These are phyloP conservation scores for Helostoma temminkii DNA, from an alignment of 2,797 vertebrate species.

Conservation along the genomic window DNA sequence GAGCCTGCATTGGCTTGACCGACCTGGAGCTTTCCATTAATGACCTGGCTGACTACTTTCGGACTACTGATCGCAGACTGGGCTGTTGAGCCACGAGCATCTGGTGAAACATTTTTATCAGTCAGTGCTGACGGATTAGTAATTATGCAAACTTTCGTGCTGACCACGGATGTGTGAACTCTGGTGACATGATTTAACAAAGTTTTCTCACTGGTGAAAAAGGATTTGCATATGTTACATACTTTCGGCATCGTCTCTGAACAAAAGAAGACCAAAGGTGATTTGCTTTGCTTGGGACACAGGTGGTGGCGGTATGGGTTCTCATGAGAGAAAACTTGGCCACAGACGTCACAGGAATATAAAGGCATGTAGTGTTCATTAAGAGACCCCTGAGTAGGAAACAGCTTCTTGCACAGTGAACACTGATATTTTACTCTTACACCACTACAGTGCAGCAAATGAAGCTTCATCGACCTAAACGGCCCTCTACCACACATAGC, in stretches of 20 bases:
- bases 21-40: constrained; percentile 36
- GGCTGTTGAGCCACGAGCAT: background rate
- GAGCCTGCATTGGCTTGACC: constrained; percentile 13
- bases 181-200: constrained; percentile 64
- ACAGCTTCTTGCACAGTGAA: constrained; percentile 61
- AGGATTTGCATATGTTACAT: constrained; percentile 72
- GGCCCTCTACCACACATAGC: constrained; percentile 66
- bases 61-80: background rate
- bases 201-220: constrained; percentile 66
- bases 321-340: constrained; percentile 64
- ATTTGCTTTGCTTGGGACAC: constrained; percentile 60
- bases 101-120: background rate
- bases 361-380: constrained; percentile 67
- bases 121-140: constrained; percentile 29
- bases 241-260: constrained; percentile 57
- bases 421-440: constrained; percentile 55
- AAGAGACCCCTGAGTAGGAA: constrained; percentile 45
- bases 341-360: constrained; percentile 64
- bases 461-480: constrained; percentile 68
- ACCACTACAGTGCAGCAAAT: constrained; percentile 66
- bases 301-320: constrained; percentile 39
- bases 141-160: constrained; percentile 63
- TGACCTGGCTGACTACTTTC: constrained; percentile 16
- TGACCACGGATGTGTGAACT: constrained; percentile 70
- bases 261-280: constrained; percentile 61